phyloP scores from a whole-genome alignment of 2,797 vertebrate genomes.

The Crocodylus rhombifer region DNA sequence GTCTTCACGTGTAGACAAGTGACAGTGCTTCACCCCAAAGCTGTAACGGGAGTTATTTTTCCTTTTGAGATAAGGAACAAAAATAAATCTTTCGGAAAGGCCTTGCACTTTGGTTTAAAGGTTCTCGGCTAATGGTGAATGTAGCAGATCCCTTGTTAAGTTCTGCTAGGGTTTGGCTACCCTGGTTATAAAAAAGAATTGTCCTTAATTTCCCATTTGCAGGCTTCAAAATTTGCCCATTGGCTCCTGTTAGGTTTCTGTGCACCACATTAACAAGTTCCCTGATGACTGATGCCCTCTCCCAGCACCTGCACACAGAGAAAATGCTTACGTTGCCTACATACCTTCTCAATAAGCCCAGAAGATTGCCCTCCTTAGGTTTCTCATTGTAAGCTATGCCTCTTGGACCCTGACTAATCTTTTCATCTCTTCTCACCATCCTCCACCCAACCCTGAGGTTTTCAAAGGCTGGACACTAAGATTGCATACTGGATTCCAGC shows the following conservation, averaged over 20 bases:
- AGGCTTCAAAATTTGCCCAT: background rate
- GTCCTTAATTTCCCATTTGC: background rate
- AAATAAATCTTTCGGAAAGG: background rate
- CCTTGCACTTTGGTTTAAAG: background rate
- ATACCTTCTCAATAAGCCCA: background rate
- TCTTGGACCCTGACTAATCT: background rate
- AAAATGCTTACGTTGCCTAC: background rate
- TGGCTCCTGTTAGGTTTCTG: background rate
- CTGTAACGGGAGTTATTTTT: background rate
- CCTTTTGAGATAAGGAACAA: background rate
- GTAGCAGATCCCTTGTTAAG: background rate
- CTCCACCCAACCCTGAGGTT: background rate
- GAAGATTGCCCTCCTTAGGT: background rate
- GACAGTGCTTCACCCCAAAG: background rate
- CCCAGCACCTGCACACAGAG: background rate
- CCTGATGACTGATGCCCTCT: background rate
- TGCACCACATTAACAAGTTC: background rate
- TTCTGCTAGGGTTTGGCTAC: background rate
- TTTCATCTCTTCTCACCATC: background rate
- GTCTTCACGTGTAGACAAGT: fast-evolving
- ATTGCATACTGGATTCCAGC: background rate
- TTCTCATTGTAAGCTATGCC: background rate
- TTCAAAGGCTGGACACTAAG: background rate
- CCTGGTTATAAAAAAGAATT: background rate
- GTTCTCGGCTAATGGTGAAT: background rate